These are phyloP conservation scores for Oscheius sp. DNA, from an alignment of 2,888 invertebrate species.

Conservation along the genomic window DNA sequence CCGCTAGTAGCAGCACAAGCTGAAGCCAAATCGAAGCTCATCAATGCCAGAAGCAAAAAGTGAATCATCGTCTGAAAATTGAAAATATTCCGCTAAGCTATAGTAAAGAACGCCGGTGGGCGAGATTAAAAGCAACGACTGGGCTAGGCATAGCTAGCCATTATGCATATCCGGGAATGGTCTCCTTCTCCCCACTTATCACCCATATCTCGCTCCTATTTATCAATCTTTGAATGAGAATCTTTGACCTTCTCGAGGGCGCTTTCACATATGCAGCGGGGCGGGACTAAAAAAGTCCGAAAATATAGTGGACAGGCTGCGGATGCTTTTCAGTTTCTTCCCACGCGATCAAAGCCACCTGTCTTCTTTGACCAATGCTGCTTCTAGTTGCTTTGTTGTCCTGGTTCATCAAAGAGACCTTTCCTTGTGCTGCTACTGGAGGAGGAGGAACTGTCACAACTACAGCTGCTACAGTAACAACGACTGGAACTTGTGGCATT, in stretches of 20 bases:
- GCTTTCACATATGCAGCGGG: too few relatives aligned
- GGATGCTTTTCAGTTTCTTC: constrained; percentile 3
- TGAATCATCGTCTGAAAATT: too few relatives aligned
- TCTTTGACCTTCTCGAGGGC: background rate
- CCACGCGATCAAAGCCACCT: background rate
- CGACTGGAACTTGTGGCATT: background rate
- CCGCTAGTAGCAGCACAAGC: too few relatives aligned
- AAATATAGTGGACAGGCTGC: background rate
- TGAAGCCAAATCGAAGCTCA: too few relatives aligned
- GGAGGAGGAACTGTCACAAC: constrained; percentile 15
- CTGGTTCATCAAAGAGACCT: background rate
- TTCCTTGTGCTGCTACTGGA: constrained; percentile 13
- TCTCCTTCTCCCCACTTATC: background rate
- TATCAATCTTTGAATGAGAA: background rate
- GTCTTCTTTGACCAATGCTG: too few relatives aligned
- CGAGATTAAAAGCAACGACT: too few relatives aligned
- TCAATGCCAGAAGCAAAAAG: too few relatives aligned
- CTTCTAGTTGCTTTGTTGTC: background rate
- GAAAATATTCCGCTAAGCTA: too few relatives aligned
- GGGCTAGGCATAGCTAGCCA: too few relatives aligned
- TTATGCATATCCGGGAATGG: too few relatives aligned
- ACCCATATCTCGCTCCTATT: background rate
- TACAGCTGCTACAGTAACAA: constrained; percentile 4
- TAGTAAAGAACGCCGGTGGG: too few relatives aligned
- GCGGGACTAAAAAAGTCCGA: too few relatives aligned